phyloP scores from a whole-genome alignment of 1,140 invertebrate species.

The Potamilus streckersoni region DNA sequence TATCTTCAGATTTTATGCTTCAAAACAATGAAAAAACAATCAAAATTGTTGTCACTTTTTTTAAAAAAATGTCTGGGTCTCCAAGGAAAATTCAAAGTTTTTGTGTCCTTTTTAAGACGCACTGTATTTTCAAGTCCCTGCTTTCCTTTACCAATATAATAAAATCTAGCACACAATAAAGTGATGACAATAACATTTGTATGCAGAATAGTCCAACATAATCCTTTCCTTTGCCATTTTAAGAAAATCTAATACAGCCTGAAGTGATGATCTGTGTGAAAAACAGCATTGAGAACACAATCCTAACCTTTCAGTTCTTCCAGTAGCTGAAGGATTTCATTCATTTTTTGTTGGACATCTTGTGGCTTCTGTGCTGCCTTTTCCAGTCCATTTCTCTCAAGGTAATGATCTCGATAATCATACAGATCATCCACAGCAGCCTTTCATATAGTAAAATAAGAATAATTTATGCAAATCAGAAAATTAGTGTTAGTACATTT shows the following conservation, averaged over 20 bases:
- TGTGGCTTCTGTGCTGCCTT: conserved; percentile 76
- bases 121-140: not conserved
- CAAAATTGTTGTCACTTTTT: too few species aligned
- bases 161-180: not conserved
- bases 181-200: too few species aligned
- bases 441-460: conserved; percentile 66
- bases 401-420: conserved; percentile 81
- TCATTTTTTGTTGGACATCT: conserved; percentile 77
- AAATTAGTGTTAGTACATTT: too few species aligned
- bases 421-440: conserved; percentile 78
- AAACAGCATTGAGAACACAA: not conserved
- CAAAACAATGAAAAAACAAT: too few species aligned
- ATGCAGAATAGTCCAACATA: not conserved
- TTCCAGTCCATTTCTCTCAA: conserved; percentile 79
- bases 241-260: not conserved
- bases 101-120: too few species aligned
- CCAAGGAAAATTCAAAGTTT: too few species aligned
- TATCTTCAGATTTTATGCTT: too few species aligned
- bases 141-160: not conserved
- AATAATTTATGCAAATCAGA: too few species aligned
- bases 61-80: too few species aligned
- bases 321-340: conserved; percentile 75
- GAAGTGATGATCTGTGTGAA: not conserved
- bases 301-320: conserved; percentile 77
- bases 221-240: not conserved